These are phyloP conservation scores for Neria commutata DNA, from an alignment of 2,888 invertebrate genomes.

Conservation along the genomic window DNA sequence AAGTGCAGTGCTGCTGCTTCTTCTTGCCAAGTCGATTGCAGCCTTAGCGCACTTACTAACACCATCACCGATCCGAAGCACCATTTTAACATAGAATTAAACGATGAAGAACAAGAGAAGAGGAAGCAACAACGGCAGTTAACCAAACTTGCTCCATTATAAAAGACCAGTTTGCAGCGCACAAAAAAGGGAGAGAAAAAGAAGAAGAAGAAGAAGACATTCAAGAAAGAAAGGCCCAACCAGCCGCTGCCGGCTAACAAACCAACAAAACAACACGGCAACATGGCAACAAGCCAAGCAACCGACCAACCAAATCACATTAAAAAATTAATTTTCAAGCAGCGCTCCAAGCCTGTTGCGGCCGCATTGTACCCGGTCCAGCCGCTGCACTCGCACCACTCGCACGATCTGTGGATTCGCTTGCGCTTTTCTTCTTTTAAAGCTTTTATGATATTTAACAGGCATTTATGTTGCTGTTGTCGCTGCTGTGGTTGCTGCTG, in stretches of 20 bases:
- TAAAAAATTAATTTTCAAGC: conserved; percentile 51
- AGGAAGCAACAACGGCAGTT: not conserved
- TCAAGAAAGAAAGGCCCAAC: conserved; percentile 25
- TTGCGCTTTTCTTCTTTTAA: conserved; percentile 4
- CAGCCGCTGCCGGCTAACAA: conserved; percentile 36
- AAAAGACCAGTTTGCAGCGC: conserved; percentile 49
- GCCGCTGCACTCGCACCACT: not conserved
- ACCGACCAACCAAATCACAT: conserved; percentile 43
- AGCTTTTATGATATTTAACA: not conserved
- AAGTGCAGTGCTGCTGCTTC: too few species aligned
- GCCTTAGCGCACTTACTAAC: not conserved
- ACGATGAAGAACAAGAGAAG: not conserved
- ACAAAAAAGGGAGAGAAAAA: conserved; percentile 27
- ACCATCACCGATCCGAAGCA: not conserved
- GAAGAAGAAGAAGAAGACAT: conserved; percentile 29
- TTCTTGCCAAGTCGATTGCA: too few species aligned
- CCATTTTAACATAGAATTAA: conserved; percentile 7
- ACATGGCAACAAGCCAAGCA: conserved; percentile 2
- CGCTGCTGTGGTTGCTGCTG: conserved; percentile 6
- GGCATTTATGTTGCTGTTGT: not conserved
- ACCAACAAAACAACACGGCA: not conserved
- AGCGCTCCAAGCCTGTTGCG: not conserved
- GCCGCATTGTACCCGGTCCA: not conserved
- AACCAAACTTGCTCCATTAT: conserved; percentile 15
- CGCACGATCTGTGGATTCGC: conserved; percentile 4